Conservation (phyloP, 2,797 vertebrate genomes). For the Semotilus atromaculatus region DNA sequence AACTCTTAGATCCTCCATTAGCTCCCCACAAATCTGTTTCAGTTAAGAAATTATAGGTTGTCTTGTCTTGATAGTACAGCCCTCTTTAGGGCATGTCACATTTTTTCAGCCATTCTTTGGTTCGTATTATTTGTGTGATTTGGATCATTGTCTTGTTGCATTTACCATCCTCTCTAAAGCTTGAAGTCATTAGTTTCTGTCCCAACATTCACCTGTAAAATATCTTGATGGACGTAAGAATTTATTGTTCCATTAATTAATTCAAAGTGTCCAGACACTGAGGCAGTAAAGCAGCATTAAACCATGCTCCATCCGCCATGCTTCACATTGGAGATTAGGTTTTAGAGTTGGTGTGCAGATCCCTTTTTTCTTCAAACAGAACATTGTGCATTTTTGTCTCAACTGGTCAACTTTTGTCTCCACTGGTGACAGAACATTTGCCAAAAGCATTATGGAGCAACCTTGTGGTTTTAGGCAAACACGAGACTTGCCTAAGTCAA, state of each 20-base stretch:
- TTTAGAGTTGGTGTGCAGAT: not conserved
- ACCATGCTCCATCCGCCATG: not conserved
- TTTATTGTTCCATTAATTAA: not conserved
- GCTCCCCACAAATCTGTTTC: not conserved
- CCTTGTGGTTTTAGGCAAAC: not conserved
- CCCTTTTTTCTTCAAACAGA: not conserved
- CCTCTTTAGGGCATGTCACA: not conserved
- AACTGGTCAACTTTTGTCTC: not conserved
- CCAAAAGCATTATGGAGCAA: not conserved
- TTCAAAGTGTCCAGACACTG: not conserved
- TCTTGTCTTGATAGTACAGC: not conserved
- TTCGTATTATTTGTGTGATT: not conserved
- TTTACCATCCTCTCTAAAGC: not conserved
- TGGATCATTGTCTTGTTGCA: not conserved
- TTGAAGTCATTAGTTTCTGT: conserved; percentile 1
- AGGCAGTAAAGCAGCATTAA: not conserved
- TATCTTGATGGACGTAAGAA: not conserved
- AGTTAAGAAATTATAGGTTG: not conserved
- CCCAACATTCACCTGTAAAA: not conserved
- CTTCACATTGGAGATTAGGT: not conserved
- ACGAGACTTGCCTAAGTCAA: not conserved
- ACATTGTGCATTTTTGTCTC: not conserved
- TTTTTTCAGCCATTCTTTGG: not conserved
- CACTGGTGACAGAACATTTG: not conserved
- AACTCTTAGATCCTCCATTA: not conserved